Evolutionary conservation across 2,797 vertebrate genomes (phyloP), one percentile per base, ranked within the genome.

Genomic region (Chromis chromis): DNA sequence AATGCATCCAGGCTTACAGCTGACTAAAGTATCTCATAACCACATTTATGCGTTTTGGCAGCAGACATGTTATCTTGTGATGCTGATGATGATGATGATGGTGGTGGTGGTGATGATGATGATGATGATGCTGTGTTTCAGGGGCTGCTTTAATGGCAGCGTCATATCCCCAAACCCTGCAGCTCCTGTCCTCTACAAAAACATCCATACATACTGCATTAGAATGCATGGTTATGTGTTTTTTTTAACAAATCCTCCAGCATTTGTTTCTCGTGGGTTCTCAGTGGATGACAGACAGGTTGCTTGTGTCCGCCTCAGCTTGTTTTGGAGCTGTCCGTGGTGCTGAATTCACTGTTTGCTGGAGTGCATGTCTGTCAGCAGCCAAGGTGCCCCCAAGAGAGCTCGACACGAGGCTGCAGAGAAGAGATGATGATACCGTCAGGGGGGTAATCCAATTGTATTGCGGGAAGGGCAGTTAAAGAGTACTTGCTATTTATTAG

Each of bases 371-470:
- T 78, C 86, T 86, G 83, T 90, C 87, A 89, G 79, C 84, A 64
- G 78, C 83, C 86, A 90, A 93, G 85, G 82, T 89, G 88, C 87
- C 86, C 79, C 82, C 77, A 71, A 57, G 81, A 79, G 78, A 87
- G 80, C 16, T 63, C 10, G 65, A 67, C 75, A 76, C 11, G 50
- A 61, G 79, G 68, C 77, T 71, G 84, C 81, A 84, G 77, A 74
- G 75, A 70, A 2, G 72, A 74, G 79, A 85, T 55, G 80, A 72
- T 82, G 78, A 85, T 79, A 61, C 73, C 42, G 70, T 64, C 25
- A 24, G 42, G 53, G 55, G 60, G 71, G n/a, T 86, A 87, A 91
- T 92, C 79, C 53, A 84, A 89, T 91, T 91, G 74, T 58, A 48
- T 36, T 67, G 81, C 3, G 42, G 42, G 49, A 48, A 65, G 64